Conservation (phyloP, 2,113 vertebrate genomes). For the Garra rufa region DNA sequence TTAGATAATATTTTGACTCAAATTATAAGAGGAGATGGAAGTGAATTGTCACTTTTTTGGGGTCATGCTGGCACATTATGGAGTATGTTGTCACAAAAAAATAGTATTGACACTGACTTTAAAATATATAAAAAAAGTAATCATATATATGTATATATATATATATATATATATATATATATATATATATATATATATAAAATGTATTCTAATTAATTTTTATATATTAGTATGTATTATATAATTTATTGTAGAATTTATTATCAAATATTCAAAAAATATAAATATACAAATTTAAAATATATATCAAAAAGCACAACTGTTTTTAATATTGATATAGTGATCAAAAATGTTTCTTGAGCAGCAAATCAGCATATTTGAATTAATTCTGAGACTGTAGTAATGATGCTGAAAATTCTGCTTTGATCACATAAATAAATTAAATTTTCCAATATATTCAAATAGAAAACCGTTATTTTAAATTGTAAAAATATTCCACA, state of each 20-base stretch:
- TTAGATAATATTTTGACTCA: background rate
- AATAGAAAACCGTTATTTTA: background rate
- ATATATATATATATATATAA: no score
- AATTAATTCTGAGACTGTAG: background rate
- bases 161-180: no score
- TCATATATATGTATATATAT: no score
- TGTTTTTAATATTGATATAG: background rate
- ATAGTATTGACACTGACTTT: background rate
- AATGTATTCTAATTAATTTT: no score
- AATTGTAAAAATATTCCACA: background rate
- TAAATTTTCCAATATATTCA: background rate
- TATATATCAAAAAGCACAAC: no score
- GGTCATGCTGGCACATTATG: background rate
- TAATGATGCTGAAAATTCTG: background rate
- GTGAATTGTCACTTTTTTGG: background rate
- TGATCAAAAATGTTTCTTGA: background rate
- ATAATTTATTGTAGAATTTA: no score
- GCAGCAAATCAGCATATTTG: background rate
- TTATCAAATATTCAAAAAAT: no score
- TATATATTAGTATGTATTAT: no score
- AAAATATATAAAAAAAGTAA: no score
- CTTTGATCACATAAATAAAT: background rate
- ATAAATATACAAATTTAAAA: no score
- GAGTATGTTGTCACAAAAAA: background rate
- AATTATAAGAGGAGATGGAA: background rate